phyloP scores from a whole-genome alignment of 2,888 invertebrate species.

The Phaonia tiefii region DNA sequence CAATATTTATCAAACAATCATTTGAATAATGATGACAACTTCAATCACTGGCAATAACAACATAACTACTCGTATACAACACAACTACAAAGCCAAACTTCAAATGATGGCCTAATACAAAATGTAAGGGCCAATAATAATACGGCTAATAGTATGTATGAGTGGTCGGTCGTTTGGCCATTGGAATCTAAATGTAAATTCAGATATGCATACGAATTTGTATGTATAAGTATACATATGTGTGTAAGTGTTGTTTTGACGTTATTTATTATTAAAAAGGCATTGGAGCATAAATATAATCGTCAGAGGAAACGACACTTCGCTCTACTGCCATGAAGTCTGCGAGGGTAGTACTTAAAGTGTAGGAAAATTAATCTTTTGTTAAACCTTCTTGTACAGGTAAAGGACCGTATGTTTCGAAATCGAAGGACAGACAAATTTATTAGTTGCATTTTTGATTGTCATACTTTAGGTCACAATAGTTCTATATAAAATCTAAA shows the following conservation, averaged over 20 bases:
- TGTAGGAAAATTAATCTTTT: too few species aligned
- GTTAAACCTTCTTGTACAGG: too few species aligned
- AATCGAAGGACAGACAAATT: too few species aligned
- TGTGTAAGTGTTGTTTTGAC: constrained; percentile 14
- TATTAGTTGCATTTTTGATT: too few species aligned
- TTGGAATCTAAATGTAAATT: not conserved
- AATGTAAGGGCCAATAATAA: not conserved
- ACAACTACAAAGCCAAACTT: constrained; percentile 1
- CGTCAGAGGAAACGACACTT: not conserved
- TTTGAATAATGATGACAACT: constrained; percentile 16
- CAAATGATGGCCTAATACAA: not conserved
- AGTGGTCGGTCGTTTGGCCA: not conserved
- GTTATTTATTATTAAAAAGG: constrained; percentile 37
- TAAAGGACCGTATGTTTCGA: too few species aligned
- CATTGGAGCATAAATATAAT: constrained; percentile 21
- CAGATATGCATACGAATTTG: not conserved
- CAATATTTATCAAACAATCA: constrained; percentile 14
- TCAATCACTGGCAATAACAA: not conserved
- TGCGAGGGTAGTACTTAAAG: too few species aligned
- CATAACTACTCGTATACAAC: not conserved
- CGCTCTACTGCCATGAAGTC: too few species aligned
- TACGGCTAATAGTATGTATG: not conserved
- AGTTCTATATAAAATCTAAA: too few species aligned
- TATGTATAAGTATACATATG: constrained; percentile 12
- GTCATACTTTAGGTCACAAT: too few species aligned